A percentile compares a stretch with the other conserved stretches of the same genome.
phyloP scores from a whole-genome alignment of 2,888 invertebrate genomes.

The Horisme vitalbata region DNA sequence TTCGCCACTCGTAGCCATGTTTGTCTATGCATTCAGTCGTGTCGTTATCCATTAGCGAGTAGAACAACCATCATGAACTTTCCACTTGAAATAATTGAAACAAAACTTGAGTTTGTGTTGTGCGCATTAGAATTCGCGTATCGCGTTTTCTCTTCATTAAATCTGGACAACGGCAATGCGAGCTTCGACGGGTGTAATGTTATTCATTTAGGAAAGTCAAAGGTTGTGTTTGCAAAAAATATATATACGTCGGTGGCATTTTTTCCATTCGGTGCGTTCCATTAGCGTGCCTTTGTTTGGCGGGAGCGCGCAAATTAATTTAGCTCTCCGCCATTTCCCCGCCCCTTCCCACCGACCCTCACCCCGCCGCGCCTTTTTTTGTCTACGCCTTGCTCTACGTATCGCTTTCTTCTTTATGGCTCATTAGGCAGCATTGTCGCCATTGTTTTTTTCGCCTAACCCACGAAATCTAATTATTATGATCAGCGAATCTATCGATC shows the following conservation, averaged over 20 bases:
- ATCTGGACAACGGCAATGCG: slow-evolving; percentile 71
- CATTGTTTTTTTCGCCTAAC: slow-evolving; percentile 78
- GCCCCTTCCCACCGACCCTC: slow-evolving; percentile 56
- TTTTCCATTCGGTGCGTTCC: slow-evolving; percentile 83
- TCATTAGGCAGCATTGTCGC: slow-evolving; percentile 81
- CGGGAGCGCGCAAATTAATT: slow-evolving; percentile 83
- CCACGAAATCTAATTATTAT: slow-evolving; percentile 76
- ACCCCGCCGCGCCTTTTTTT: slow-evolving; percentile 76
- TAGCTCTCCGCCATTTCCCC: slow-evolving; percentile 82
- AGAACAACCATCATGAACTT: slow-evolving; percentile 45
- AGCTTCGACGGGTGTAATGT: slow-evolving; percentile 78
- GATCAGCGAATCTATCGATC: slow-evolving; percentile 65
- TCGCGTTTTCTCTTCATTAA: slow-evolving; percentile 71
- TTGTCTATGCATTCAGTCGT: neutral
- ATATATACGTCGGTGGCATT: slow-evolving; percentile 78
- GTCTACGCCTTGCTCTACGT: slow-evolving; percentile 82
- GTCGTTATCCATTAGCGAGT: slow-evolving; percentile 3
- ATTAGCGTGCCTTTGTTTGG: slow-evolving; percentile 84
- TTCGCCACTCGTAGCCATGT: neutral
- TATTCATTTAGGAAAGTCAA: slow-evolving; percentile 82
- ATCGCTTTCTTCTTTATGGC: slow-evolving; percentile 84
- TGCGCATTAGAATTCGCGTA: slow-evolving; percentile 56
- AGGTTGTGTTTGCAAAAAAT: slow-evolving; percentile 78
- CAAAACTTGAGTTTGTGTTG: slow-evolving; percentile 60
- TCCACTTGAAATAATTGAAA: slow-evolving; percentile 62